Evolutionary conservation across 2,888 invertebrate genomes (phyloP).

Genomic region (Ceramica pisi): DNA sequence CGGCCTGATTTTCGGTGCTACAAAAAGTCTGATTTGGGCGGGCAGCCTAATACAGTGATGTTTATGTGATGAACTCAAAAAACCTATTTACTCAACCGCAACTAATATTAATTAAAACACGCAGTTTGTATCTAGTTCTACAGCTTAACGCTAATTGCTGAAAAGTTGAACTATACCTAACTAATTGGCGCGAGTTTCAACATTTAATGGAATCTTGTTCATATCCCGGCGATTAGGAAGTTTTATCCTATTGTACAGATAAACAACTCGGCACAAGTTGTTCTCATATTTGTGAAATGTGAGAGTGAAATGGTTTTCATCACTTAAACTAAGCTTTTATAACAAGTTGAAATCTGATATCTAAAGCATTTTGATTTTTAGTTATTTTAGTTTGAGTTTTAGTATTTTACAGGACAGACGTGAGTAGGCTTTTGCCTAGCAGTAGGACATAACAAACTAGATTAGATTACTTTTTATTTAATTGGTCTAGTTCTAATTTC

Average conservation of each 20-base stretch:
- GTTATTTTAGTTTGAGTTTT: too few relatives aligned
- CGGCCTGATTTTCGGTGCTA: too few relatives aligned
- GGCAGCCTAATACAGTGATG: too few relatives aligned
- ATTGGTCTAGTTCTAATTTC: too few relatives aligned
- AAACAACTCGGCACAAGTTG: conserved; percentile 37
- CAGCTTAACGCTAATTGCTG: background rate
- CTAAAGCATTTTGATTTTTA: background rate
- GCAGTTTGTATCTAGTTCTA: conserved; percentile 9
- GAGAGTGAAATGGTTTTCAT: conserved; percentile 16
- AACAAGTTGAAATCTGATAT: background rate
- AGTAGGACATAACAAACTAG: too few relatives aligned
- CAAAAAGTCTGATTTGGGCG: too few relatives aligned
- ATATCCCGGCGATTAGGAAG: conserved; percentile 44
- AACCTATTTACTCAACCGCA: conserved; percentile 4
- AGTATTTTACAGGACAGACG: too few relatives aligned
- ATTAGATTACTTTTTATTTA: too few relatives aligned
- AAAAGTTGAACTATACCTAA: conserved; percentile 30
- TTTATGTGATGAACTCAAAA: background rate
- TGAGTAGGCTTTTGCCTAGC: too few relatives aligned
- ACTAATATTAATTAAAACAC: conserved; percentile 18
- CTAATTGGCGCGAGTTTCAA: conserved; percentile 38
- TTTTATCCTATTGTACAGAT: conserved; percentile 37
- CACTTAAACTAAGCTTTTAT: background rate
- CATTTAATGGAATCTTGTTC: conserved; percentile 52
- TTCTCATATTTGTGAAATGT: conserved; percentile 39